Evolutionary conservation across 2,797 vertebrate species (phyloP), one percentile per base, ranked within the genome.

Genomic region (Hoplostethus atlanticus): DNA sequence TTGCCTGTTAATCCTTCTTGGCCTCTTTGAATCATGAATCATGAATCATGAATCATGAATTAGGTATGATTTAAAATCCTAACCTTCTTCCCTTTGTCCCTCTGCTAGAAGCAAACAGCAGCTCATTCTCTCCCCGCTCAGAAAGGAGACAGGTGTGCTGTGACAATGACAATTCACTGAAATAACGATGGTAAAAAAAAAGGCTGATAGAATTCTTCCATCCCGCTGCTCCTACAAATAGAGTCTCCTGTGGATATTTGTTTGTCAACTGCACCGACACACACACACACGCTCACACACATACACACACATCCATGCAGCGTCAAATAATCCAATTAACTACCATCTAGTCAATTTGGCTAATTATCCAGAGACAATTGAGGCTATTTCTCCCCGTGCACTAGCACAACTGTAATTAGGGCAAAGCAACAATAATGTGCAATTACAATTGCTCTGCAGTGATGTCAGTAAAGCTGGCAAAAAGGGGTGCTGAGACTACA

Each of bases 331-430:
- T 85, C 84, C 83, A 92, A 88, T 92, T 91, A 91, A 84, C 79
- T 66, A 68, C 79, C 69, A 77, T 88, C 80, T 73, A 83, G 78
- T 85, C 89, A 87, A 86, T 88, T 85, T 83, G 86, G 85, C 80
- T 90, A 91, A 93, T 92, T 92, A 90, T 80, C 82, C 85, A 51
- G 72, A 81, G 76, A 83, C 87, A 76, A 87, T 91, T 88, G 91
- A 79, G 76, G 68, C 70, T 58, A 84, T 89, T 87, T 86, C 86
- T 84, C 77, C 56, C 76, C 46, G 73, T 86, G 81, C 84, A 84
- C 71, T 73, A 87, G 82, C 80, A 76, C 81, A 89, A 77, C 88
- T 86, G 73, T 91, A 91, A 93, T 92, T 90, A 91, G 65, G 55
- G 69, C 82, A 75, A 89, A 87, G 85, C 81, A 87, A 90, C 89